Conservation (phyloP, 2,888 invertebrate genomes). For the Pogonocherus hispidulus region DNA sequence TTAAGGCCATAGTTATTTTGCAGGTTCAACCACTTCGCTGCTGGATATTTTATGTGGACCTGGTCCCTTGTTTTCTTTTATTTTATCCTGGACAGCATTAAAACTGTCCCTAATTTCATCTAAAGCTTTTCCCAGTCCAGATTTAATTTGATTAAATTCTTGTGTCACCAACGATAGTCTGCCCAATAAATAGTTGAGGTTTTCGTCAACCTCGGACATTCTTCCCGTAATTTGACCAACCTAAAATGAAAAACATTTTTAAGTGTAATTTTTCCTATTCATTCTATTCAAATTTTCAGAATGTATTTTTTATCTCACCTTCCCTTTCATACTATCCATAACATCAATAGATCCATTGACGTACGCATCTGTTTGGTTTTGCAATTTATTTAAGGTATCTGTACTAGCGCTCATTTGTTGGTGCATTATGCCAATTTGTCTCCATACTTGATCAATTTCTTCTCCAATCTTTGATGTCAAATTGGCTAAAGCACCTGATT, state of each 20-base stretch:
- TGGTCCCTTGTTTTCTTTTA: constrained; percentile 71
- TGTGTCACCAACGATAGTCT: constrained; percentile 84
- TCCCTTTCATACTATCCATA: constrained; percentile 84
- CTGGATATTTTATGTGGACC: constrained; percentile 72
- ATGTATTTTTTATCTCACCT: constrained; percentile 72
- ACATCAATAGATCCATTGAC: constrained; percentile 83
- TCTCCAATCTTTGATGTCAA: constrained; percentile 83
- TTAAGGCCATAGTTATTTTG: constrained; percentile 6
- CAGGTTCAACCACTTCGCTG: constrained; percentile 49
- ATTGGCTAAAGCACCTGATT: constrained; percentile 80
- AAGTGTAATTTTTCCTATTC: no score
- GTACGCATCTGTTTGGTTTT: constrained; percentile 83
- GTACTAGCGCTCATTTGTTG: constrained; percentile 85
- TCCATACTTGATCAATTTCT: constrained; percentile 89
- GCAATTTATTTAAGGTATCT: constrained; percentile 80
- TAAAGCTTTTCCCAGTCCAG: constrained; percentile 80
- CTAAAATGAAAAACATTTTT: constrained; percentile 65
- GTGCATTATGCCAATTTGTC: constrained; percentile 91
- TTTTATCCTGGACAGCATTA: constrained; percentile 73
- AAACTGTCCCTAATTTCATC: constrained; percentile 79
- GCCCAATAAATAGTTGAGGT: constrained; percentile 86
- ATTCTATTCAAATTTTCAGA: no score
- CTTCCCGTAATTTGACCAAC: constrained; percentile 83
- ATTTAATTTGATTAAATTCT: constrained; percentile 87
- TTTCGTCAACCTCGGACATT: constrained; percentile 84